Evolutionary conservation across 2,113 vertebrate species (phyloP), one percentile per base, ranked within the genome.

Genomic region (Oryzias celebensis): DNA sequence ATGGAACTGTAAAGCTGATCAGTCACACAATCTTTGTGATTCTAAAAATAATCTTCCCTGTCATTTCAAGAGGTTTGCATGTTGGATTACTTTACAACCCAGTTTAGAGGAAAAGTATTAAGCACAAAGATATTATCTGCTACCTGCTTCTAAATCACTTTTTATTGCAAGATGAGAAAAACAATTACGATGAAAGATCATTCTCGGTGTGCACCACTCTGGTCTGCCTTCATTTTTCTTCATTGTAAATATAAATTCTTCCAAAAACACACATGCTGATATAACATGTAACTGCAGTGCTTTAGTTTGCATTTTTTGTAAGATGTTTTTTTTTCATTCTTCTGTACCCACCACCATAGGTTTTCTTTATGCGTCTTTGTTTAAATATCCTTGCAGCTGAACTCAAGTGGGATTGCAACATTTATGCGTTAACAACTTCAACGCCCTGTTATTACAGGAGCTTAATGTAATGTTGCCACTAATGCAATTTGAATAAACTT

Each of bases 401-500:
- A 84, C 82, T 85, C 80, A 74, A 77, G 85, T 74, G 52, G 80
- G 78, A 65, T 84, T 73, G 77, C 80, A 75, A 86, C 87, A 82
- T 81, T 75, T 78, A 63, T 83, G 73, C 78, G 82, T 78, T 83
- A 78, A 77, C 78, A 74, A 76, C 72, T 83, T 74, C 82, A 75
- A 82, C 80, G 79, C 81, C 84, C 86, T 89, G 88, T 87, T 88
- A 88, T 85, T 86, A 84, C 84, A 75, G 71, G 71, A 71, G 59
- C 80, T 71, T 89, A 88, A 90, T 88, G 85, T 84, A 83, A 87
- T 84, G 87, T 81, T 82, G 76, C 85, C 71, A 69, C 77, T 71
- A 86, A 89, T 77, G 77, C 82, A 86, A 81, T 91, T 88, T 91
- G 81, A 83, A 87, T 89, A 88, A 87, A 82, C 78, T 85, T 88